phyloP scores from a whole-genome alignment of 2,888 invertebrate genomes.

The Dolichomitus sp. region DNA sequence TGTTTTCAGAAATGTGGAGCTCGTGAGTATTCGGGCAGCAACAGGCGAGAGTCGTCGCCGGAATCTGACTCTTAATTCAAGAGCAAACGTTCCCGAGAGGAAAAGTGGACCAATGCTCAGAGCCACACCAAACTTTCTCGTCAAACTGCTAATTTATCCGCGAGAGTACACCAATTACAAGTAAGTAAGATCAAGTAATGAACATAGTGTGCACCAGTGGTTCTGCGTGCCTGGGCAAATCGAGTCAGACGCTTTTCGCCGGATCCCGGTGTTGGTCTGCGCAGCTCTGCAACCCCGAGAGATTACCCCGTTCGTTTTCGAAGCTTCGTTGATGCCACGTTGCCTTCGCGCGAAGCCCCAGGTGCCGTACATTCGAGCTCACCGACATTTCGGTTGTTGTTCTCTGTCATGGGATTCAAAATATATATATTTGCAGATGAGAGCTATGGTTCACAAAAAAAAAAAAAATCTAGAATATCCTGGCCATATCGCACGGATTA shows the following conservation, averaged over 20 bases:
- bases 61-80: conserved; percentile 32
- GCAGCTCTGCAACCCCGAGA: conserved; percentile 27
- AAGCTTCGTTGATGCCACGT: conserved; percentile 2
- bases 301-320: conserved; percentile 38
- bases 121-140: conserved; percentile 30
- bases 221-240: conserved; percentile 30
- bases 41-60: conserved; percentile 2
- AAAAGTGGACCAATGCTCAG: background rate
- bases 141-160: conserved; percentile 50
- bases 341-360: conserved; percentile 26
- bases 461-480: background rate
- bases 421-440: background rate
- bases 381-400: conserved; percentile 39
- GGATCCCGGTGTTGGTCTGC: conserved; percentile 21
- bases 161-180: conserved; percentile 52
- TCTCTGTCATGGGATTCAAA: conserved; percentile 47
- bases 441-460: background rate
- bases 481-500: too few relatives aligned
- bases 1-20: background rate
- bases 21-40: background rate
- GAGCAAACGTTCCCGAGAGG: conserved; percentile 26
- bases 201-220: conserved; percentile 9
- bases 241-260: conserved; percentile 18
- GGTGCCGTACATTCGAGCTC: conserved; percentile 38
- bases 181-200: conserved; percentile 18